A percentile compares a stretch with the other conserved stretches of the same genome.
Evolutionary conservation across 30 jellyfish, hydroid and myxozoan species (phyloP).

Genomic region (Clytia hemisphaerica): DNA sequence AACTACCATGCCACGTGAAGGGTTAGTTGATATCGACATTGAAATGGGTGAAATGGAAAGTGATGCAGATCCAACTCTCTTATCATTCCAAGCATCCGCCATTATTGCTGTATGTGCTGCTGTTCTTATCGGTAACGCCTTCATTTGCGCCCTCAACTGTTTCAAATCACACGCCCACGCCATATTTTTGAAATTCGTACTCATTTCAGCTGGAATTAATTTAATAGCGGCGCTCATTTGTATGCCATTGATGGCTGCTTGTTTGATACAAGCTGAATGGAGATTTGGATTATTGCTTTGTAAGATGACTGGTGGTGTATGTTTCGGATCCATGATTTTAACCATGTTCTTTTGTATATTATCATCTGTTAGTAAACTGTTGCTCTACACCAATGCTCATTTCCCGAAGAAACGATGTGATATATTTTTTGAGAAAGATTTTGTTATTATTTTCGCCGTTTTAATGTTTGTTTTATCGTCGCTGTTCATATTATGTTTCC

Average conservation of each 20-base stretch:
- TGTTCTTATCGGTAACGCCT: conserved; percentile 86
- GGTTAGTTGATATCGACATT: conserved; percentile 76
- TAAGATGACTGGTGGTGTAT: conserved; percentile 74
- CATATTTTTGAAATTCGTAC: conserved; percentile 43
- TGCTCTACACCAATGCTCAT: conserved; percentile 24
- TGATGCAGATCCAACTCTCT: conserved; percentile 78
- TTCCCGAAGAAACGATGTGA: conserved; percentile 31
- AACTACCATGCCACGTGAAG: conserved; percentile 51
- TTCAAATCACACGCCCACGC: conserved; percentile 44
- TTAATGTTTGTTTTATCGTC: conserved; percentile 54
- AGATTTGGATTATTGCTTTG: conserved; percentile 79
- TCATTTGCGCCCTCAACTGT: conserved; percentile 82
- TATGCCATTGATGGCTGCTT: conserved; percentile 98
- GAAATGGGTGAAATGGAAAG: conserved; percentile 88
- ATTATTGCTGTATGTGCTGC: conserved; percentile 98
- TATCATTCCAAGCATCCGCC: conserved; percentile 97
- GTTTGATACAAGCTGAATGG: conserved; percentile 90
- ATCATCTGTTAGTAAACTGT: conserved; percentile 64
- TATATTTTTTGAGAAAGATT: conserved; percentile 50
- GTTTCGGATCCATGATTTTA: conserved; percentile 69
- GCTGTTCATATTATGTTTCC: conserved; percentile 41
- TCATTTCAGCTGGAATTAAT: conserved; percentile 71
- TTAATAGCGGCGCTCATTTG: conserved; percentile 71
- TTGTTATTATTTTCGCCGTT: conserved; percentile 50
- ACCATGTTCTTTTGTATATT: conserved; percentile 68